phyloP scores from a whole-genome alignment of 2,113 vertebrate species.

The Pteronura brasiliensis region DNA sequence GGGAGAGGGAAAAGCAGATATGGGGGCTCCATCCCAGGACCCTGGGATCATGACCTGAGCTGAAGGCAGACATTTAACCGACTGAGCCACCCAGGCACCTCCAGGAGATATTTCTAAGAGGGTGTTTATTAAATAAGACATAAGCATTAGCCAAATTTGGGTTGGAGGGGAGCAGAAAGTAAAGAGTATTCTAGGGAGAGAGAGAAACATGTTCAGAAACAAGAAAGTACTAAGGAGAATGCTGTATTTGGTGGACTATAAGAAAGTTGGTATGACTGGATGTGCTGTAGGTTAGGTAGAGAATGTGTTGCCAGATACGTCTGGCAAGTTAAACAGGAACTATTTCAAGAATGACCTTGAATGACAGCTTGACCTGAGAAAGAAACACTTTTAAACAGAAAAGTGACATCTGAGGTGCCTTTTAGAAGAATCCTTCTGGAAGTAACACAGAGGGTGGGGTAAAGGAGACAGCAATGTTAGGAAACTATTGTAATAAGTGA shows the following conservation, averaged over 20 bases:
- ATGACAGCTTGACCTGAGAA: neutral
- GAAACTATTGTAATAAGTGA: neutral
- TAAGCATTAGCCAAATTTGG: neutral
- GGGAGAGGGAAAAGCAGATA: no score
- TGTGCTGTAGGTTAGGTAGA: neutral
- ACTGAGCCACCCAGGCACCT: no score
- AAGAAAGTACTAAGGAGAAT: neutral
- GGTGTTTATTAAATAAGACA: neutral
- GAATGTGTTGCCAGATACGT: neutral
- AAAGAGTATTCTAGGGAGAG: neutral
- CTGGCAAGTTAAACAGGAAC: neutral
- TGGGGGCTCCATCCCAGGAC: no score
- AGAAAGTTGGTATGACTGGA: neutral
- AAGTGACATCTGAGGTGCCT: neutral
- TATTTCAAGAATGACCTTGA: neutral
- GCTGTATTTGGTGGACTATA: neutral
- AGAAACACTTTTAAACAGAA: neutral
- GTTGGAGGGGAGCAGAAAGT: neutral
- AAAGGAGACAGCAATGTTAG: neutral
- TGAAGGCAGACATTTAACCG: no score
- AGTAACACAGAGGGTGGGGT: neutral
- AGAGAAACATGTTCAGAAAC: neutral
- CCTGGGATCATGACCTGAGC: no score
- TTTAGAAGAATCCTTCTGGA: slow-evolving; percentile 12
- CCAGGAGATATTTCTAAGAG: neutral